phyloP scores from a whole-genome alignment of 2,113 vertebrate genomes.

The Colius striatus region DNA sequence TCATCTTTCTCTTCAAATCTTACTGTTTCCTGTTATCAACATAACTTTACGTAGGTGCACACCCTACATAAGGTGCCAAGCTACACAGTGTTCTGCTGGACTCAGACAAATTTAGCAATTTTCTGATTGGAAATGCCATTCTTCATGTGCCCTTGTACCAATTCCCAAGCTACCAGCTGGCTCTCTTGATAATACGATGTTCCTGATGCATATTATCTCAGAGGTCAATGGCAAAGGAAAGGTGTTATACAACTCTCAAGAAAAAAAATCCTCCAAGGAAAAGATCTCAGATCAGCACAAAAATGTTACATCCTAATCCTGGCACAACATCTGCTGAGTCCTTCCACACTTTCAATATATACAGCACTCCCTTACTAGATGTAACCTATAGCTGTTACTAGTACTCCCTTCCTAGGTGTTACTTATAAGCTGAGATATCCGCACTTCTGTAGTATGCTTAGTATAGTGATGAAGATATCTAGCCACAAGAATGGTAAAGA shows the following conservation, averaged over 20 bases:
- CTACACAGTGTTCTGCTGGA: background rate
- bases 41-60: background rate
- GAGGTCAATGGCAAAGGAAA: slow-evolving; percentile 60
- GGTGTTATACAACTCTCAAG: slow-evolving; percentile 55
- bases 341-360: background rate
- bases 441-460: background rate
- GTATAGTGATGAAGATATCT: background rate
- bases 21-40: background rate
- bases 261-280: slow-evolving; percentile 28
- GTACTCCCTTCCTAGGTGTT: background rate
- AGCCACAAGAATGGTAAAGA: background rate
- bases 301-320: background rate
- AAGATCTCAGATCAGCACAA: background rate
- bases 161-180: slow-evolving; percentile 37
- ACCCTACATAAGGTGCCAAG: background rate
- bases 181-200: slow-evolving; percentile 53
- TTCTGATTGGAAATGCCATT: slow-evolving; percentile 63
- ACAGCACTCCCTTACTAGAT: background rate
- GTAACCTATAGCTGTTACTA: background rate
- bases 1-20: background rate
- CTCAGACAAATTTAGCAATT: slow-evolving; percentile 65
- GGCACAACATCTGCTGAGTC: background rate
- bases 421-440: background rate
- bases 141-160: slow-evolving; percentile 66
- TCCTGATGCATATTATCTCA: slow-evolving; percentile 52